Percentiles rank a stretch among this genome's conserved stretches.
Evolutionary conservation across 2,113 vertebrate genomes (phyloP).

Genomic region (Etia nguti): DNA sequence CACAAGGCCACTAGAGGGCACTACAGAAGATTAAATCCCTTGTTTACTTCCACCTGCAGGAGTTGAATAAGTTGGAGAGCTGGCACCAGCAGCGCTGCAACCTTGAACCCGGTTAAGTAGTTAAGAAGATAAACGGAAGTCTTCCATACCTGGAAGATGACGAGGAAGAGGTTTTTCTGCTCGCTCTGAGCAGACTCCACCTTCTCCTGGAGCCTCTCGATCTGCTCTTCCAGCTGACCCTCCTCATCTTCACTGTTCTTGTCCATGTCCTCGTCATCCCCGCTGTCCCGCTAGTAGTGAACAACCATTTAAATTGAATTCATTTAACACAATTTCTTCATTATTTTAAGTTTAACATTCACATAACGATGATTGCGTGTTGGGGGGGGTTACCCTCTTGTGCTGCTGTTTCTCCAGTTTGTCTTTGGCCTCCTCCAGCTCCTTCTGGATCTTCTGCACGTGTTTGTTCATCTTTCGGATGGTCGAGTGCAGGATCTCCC

Average conservation of each 20-base stretch:
- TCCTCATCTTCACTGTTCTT: slow-evolving; percentile 91
- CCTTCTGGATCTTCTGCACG: slow-evolving; percentile 94
- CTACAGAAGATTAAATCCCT: neutral
- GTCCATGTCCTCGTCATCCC: slow-evolving; percentile 85
- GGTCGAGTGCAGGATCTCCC: slow-evolving; percentile 97
- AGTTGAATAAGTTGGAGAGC: neutral
- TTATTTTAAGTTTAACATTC: neutral
- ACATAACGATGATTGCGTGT: neutral
- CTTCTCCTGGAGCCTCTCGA: slow-evolving; percentile 92
- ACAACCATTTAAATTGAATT: neutral
- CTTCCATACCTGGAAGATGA: slow-evolving; percentile 89
- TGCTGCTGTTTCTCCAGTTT: slow-evolving; percentile 93
- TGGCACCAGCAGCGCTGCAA: neutral
- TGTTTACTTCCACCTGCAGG: neutral
- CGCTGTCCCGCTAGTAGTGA: slow-evolving; percentile 80
- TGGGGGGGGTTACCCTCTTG: slow-evolving; percentile 56
- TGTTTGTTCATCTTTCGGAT: slow-evolving; percentile 99
- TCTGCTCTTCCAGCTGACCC: slow-evolving; percentile 91
- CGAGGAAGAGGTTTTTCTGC: slow-evolving; percentile 98
- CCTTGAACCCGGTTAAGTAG: neutral
- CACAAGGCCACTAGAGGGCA: neutral
- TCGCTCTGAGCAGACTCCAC: slow-evolving; percentile 97
- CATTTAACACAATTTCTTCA: neutral
- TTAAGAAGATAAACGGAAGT: neutral
- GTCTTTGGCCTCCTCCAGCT: slow-evolving; percentile 93